Evolutionary conservation across 2,888 invertebrate species (phyloP).

Genomic region (Phyllotreta cruciferae): DNA sequence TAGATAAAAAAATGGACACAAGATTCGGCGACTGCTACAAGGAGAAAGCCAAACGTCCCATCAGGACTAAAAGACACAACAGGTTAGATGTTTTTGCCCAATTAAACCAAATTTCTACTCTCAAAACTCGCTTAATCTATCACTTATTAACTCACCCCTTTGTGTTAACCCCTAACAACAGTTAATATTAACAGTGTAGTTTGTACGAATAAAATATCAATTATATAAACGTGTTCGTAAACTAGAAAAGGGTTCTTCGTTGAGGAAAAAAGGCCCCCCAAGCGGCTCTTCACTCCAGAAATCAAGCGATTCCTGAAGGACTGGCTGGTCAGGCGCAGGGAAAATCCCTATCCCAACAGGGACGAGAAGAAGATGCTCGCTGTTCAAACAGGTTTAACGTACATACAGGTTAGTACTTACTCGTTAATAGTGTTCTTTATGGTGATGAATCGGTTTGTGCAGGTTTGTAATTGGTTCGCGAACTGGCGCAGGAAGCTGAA

Average conservation of each 20-base stretch:
- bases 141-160: neutral
- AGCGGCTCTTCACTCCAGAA: slow-evolving; percentile 80
- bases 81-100: slow-evolving; percentile 62
- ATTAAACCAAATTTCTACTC: slow-evolving; percentile 31
- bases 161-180: neutral
- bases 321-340: slow-evolving; percentile 77
- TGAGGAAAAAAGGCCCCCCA: slow-evolving; percentile 71
- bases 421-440: neutral
- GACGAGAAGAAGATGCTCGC: slow-evolving; percentile 79
- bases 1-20: slow-evolving; percentile 54
- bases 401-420: slow-evolving; percentile 70
- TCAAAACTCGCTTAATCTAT: slow-evolving; percentile 5
- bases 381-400: slow-evolving; percentile 76
- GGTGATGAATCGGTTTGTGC: slow-evolving; percentile 36
- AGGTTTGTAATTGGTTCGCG: slow-evolving; percentile 85
- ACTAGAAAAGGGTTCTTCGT: neutral
- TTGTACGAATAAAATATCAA: slow-evolving; percentile 16
- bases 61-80: slow-evolving; percentile 75
- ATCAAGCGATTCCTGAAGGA: slow-evolving; percentile 79
- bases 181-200: neutral
- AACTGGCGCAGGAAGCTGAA: slow-evolving; percentile 82
- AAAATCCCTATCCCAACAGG: slow-evolving; percentile 80
- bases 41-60: slow-evolving; percentile 68
- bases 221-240: neutral
- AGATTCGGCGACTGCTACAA: slow-evolving; percentile 56